These are phyloP conservation scores for Trichonephila inaurata DNA, from an alignment of 1,140 invertebrate species.

Conservation along the genomic window DNA sequence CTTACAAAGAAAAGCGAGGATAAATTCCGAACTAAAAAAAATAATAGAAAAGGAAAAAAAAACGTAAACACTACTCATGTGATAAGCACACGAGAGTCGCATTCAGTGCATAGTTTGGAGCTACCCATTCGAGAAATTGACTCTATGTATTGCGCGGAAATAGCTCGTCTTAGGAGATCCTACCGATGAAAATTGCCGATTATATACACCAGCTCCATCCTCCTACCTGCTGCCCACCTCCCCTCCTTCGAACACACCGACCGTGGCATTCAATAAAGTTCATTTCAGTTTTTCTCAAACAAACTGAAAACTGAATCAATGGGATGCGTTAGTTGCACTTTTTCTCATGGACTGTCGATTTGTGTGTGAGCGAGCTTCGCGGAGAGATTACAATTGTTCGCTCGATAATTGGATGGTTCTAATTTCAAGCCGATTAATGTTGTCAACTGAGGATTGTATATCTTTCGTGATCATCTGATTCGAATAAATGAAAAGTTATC, in stretches of 20 bases:
- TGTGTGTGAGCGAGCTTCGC: background rate
- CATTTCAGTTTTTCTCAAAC: conserved; percentile 34
- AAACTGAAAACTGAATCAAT: conserved; percentile 55
- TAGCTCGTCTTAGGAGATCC: conserved; percentile 31
- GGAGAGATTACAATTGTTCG: background rate
- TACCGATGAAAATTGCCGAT: conserved; percentile 70
- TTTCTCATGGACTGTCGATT: conserved; percentile 12
- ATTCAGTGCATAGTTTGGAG: conserved; percentile 51
- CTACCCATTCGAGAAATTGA: conserved; percentile 69
- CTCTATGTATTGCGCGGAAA: conserved; percentile 54
- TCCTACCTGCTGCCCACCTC: background rate
- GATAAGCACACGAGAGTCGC: background rate
- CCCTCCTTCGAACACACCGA: background rate
- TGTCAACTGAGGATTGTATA: background rate
- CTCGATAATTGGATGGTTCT: background rate
- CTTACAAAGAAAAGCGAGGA: background rate
- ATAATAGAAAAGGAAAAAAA: background rate
- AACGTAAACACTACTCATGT: conserved; percentile 20
- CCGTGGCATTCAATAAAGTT: conserved; percentile 7
- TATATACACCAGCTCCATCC: conserved; percentile 42
- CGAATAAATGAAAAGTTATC: background rate
- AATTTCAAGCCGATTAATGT: background rate
- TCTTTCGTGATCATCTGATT: background rate
- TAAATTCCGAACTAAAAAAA: background rate
- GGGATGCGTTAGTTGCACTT: background rate